Conservation (phyloP, 2,113 vertebrate genomes). For the Nymphicus hollandicus region DNA sequence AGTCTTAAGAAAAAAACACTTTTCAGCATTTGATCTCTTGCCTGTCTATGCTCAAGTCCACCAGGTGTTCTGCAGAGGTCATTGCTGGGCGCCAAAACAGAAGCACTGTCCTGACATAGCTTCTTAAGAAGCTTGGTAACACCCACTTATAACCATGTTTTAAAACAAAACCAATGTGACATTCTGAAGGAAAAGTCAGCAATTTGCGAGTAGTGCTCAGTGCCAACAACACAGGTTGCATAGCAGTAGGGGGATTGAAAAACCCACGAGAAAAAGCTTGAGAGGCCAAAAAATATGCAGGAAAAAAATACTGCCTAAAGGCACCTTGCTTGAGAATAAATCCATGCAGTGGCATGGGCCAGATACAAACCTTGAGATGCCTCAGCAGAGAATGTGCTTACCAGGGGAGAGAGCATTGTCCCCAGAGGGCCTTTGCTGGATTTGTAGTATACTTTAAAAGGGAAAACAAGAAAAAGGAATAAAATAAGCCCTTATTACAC, state of each 20-base stretch:
- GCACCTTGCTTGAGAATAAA: background rate
- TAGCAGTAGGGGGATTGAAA: background rate
- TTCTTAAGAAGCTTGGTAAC: background rate
- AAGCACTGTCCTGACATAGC: background rate
- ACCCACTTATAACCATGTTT: background rate
- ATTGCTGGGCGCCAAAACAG: background rate
- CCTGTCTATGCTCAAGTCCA: background rate
- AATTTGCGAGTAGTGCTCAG: background rate
- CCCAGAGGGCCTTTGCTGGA: background rate
- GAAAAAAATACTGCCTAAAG: background rate
- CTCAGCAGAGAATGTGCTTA: background rate
- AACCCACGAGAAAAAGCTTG: background rate
- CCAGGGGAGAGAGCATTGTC: background rate
- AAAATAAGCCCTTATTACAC: background rate
- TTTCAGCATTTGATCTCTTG: background rate
- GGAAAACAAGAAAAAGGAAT: background rate
- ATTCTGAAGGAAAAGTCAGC: background rate
- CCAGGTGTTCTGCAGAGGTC: background rate
- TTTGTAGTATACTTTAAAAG: background rate
- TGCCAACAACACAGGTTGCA: background rate
- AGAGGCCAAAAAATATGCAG: background rate
- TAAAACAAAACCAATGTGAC: background rate
- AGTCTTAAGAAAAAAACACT: background rate
- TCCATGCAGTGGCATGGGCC: background rate
- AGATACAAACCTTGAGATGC: background rate